Evolutionary conservation across 2,797 vertebrate species (phyloP).

Genomic region (Anniella stebbinsi): DNA sequence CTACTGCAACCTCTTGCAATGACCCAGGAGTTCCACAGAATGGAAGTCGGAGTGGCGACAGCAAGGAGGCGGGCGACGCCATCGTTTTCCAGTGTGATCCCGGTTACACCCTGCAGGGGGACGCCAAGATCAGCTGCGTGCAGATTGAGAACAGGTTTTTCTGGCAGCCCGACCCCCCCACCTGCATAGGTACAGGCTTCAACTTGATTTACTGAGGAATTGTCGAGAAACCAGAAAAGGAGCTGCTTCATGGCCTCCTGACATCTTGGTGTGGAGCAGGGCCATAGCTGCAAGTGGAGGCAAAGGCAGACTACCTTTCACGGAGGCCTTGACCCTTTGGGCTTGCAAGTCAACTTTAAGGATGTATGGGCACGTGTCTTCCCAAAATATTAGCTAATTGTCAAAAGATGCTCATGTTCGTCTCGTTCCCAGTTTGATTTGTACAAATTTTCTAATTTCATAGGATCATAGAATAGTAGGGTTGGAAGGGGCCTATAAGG

Average conservation of each 20-base stretch:
- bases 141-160: constrained; percentile 97
- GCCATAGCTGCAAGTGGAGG: background rate
- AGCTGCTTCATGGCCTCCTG: background rate
- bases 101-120: constrained; percentile 92
- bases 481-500: no score
- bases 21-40: constrained; percentile 96
- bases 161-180: constrained; percentile 97
- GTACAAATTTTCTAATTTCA: no score
- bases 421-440: no score
- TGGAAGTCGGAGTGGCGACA: constrained; percentile 93
- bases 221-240: no score
- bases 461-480: no score
- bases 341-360: no score
- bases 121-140: constrained; percentile 91
- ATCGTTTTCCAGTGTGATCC: constrained; percentile 96
- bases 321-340: background rate
- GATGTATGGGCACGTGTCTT: no score
- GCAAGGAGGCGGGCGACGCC: constrained; percentile 91
- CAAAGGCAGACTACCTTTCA: no score
- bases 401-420: no score
- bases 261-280: background rate
- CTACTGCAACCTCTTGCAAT: constrained; percentile 96
- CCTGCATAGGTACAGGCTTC: constrained; percentile 85
- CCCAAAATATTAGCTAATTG: no score
- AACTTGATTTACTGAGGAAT: background rate